phyloP scores from a whole-genome alignment of 2,888 invertebrate genomes.

The Leptothorax acervorum region DNA sequence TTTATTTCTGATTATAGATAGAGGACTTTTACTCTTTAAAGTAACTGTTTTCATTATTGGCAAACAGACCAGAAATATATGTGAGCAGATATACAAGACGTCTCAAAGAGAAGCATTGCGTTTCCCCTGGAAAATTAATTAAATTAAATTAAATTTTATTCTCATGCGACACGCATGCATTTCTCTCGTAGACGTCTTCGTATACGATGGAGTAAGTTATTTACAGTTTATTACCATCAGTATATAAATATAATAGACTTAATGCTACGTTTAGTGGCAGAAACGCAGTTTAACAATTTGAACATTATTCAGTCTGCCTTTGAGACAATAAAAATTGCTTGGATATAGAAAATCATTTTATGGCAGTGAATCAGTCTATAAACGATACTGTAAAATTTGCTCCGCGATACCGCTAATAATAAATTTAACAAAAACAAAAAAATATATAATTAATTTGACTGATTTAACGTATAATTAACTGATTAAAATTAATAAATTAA shows the following conservation, averaged over 20 bases:
- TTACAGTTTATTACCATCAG: not conserved
- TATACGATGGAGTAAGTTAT: not conserved
- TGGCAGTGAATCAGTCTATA: conserved; percentile 72
- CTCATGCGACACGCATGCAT: not conserved
- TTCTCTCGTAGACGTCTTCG: not conserved
- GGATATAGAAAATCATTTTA: conserved; percentile 44
- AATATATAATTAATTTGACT: not conserved
- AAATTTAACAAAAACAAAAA: conserved; percentile 15
- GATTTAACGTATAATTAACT: not conserved
- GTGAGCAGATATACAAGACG: not conserved
- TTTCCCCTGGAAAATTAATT: not conserved
- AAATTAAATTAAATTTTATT: not conserved
- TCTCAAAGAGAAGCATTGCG: not conserved
- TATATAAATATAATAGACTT: not conserved
- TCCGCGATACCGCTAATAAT: conserved; percentile 21
- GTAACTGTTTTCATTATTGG: conserved; percentile 1
- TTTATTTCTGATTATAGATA: conserved; percentile 36
- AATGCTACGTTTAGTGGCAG: conserved; percentile 24
- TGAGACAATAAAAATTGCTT: not conserved
- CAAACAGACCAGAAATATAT: conserved; percentile 8
- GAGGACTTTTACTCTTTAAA: conserved; percentile 7
- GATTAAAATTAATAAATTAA: not conserved
- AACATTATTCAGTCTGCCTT: not conserved
- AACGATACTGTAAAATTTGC: conserved; percentile 33
- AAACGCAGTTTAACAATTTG: not conserved